These are phyloP conservation scores for Melipona beecheii DNA, from an alignment of 2,888 invertebrate species.

Conservation along the genomic window DNA sequence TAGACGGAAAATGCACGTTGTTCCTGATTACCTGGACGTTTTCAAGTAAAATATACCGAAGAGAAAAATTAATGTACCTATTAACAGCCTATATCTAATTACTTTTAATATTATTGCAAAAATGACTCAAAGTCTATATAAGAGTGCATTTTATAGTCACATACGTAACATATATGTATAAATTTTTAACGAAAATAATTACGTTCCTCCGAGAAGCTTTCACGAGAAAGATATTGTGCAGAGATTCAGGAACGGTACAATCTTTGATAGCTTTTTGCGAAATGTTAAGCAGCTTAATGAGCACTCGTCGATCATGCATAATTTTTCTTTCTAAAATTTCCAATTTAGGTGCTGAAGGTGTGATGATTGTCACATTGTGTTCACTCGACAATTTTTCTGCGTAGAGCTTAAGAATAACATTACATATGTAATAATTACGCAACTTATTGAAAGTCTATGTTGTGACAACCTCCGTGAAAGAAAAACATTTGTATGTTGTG, in stretches of 20 bases:
- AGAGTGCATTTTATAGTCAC: neutral
- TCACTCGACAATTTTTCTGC: conserved; percentile 65
- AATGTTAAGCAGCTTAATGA: conserved; percentile 30
- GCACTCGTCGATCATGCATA: conserved; percentile 27
- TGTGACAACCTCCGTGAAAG: conserved; percentile 26
- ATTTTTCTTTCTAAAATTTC: conserved; percentile 30
- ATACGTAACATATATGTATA: neutral
- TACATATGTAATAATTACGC: conserved; percentile 43
- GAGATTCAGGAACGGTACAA: conserved; percentile 30
- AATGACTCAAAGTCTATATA: neutral
- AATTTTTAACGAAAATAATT: neutral
- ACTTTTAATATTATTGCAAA: neutral
- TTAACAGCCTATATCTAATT: neutral
- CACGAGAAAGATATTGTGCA: neutral
- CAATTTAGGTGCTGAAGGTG: conserved; percentile 50
- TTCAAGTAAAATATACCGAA: neutral
- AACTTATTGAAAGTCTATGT: conserved; percentile 57
- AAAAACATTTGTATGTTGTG: conserved; percentile 29
- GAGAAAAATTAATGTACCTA: neutral
- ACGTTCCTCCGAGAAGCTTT: neutral
- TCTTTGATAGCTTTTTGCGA: conserved; percentile 38
- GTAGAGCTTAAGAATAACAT: conserved; percentile 65
- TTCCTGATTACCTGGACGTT: conserved; percentile 29
- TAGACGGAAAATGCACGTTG: conserved; percentile 37
- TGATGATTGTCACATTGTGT: conserved; percentile 65